Percentiles rank a stretch among this genome's conserved stretches.
Evolutionary conservation across 2,797 vertebrate species (phyloP).

Genomic region (Scomberomorus guttatus): DNA sequence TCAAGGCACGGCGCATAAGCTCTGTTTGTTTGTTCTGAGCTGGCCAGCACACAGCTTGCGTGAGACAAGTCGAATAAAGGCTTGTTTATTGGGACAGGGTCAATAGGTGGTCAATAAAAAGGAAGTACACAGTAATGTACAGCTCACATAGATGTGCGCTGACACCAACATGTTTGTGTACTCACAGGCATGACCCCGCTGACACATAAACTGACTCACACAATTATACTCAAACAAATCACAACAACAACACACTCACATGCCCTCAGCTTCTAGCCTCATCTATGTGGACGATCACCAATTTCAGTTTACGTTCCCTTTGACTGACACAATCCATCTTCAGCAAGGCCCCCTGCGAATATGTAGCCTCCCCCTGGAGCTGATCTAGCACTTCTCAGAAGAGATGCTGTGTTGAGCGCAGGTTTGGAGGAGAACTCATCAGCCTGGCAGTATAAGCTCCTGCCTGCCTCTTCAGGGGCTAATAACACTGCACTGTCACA

Average conservation of each 20-base stretch:
- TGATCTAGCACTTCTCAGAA: conserved; percentile 74
- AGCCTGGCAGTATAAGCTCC: conserved; percentile 37
- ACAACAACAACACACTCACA: conserved; percentile 9
- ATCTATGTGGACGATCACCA: conserved; percentile 58
- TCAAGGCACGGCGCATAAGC: conserved; percentile 13
- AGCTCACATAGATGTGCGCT: conserved; percentile 25
- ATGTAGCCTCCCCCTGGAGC: conserved; percentile 61
- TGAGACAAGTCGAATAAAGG: conserved; percentile 57
- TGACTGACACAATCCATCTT: conserved; percentile 75
- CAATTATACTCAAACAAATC: conserved; percentile 23
- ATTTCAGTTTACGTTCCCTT: conserved; percentile 75
- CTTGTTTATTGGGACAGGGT: conserved; percentile 54
- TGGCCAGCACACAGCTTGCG: conserved; percentile 3
- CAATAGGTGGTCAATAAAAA: conserved; percentile 60
- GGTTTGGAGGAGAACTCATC: conserved; percentile 57
- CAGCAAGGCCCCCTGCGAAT: conserved; percentile 21
- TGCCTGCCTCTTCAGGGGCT: conserved; percentile 59
- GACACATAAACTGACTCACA: conserved; percentile 10
- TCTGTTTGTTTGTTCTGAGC: conserved; percentile 39
- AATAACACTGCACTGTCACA: conserved; percentile 62
- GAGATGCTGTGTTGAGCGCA: conserved; percentile 54
- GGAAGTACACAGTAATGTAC: conserved; percentile 35
- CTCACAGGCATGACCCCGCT: conserved; percentile 5
- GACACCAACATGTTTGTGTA: background rate
- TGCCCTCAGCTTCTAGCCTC: conserved; percentile 25